These are phyloP conservation scores for Teleogryllus oceanicus DNA, from an alignment of 2,888 invertebrate genomes.

Conservation along the genomic window DNA sequence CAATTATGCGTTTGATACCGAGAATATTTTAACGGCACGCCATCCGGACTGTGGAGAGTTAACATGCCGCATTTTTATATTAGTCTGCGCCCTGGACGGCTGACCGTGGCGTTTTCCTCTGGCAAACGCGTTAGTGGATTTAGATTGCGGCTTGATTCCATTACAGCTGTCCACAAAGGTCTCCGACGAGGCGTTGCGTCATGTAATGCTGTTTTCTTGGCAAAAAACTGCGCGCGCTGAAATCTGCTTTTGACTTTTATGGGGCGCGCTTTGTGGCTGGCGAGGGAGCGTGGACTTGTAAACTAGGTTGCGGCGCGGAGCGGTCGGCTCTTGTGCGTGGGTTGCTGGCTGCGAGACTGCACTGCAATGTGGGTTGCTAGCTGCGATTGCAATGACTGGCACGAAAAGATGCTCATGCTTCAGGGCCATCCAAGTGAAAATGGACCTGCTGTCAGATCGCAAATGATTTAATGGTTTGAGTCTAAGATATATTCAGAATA, in stretches of 20 bases:
- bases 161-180: conserved; percentile 1
- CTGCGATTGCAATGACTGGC: no score
- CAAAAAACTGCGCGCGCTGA: background rate
- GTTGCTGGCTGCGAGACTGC: no score
- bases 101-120: background rate
- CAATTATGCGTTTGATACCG: background rate
- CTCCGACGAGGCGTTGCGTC: background rate
- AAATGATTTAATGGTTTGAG: no score
- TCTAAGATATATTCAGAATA: no score
- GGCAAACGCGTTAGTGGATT: background rate
- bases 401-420: no score
- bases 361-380: no score
- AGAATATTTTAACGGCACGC: background rate
- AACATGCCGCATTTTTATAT: background rate
- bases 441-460: no score
- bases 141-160: conserved; percentile 12
- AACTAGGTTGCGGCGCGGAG: background rate
- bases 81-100: background rate
- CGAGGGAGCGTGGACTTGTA: background rate
- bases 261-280: background rate
- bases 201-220: conserved; percentile 2
- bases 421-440: no score
- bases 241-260: background rate
- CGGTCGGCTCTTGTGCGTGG: background rate
- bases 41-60: background rate